Evolutionary conservation across 2,113 vertebrate genomes (phyloP), one percentile per base, ranked within the genome.

Genomic region (Azemiops feae): DNA sequence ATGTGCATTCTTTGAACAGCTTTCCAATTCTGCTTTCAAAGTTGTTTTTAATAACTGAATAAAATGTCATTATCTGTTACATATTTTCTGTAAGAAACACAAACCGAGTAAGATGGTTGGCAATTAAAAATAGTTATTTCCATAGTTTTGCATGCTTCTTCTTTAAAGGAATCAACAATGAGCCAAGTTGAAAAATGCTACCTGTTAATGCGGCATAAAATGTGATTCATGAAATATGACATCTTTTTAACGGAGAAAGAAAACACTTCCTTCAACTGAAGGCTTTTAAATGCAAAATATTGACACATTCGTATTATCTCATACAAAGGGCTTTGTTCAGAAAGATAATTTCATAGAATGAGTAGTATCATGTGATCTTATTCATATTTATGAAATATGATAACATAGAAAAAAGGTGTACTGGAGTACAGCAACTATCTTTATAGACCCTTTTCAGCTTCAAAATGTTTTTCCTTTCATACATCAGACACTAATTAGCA

Each of bases 401-500:
- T 98, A 97, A 97, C 97, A 96, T 96, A 96, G 97, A 97, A 98
- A 96, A 98, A 96, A 95, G 97, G 94, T 95, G 96, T 97, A 97
- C 96, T 97, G 96, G 98, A 97, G 98, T 97, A 97, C 96, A 53
- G 47, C 97, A 95, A 96, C 97, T 98, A 98, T 98, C 98, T 98
- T 98, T 96, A 97, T 97, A 98, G 96, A 97, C 96, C 96, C 97
- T 97, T 98, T 98, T 98, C 98, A 97, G 97, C 97, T 98, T 98
- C 98, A 98, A 98, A 98, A 98, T 98, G 98, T 98, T 98, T 98
- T 98, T 98, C 98, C 98, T 98, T 98, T 98, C 98, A 97, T 97
- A 98, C 98, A 98, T 99, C 98, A 98, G 98, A 98, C 98, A 96
- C 98, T 99, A 99, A 99, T 99, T 99, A 98, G 98, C 98, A 98